Conservation (phyloP, 2,113 vertebrate species). For the Alligator sinensis region DNA sequence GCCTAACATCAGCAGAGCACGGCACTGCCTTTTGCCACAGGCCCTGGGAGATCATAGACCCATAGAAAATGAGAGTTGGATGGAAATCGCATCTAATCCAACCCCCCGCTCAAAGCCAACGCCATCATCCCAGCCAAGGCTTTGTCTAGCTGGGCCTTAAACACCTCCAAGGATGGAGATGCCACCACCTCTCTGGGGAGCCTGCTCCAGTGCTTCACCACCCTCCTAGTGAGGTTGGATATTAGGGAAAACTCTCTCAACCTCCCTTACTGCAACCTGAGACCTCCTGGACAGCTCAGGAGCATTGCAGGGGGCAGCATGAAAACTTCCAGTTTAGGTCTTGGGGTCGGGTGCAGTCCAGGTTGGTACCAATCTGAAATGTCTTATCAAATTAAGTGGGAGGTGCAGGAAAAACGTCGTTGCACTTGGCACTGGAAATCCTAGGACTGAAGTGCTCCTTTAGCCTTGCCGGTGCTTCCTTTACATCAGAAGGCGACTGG, state of each 20-base stretch:
- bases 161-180: too few species aligned
- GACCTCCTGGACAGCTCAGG: not conserved
- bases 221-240: not conserved
- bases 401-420: rapidly evolving
- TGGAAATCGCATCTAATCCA: too few species aligned
- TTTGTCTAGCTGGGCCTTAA: too few species aligned
- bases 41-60: too few species aligned
- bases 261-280: not conserved
- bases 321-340: not conserved
- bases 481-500: rapidly evolving
- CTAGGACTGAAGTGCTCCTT: not conserved
- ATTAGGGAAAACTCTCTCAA: not conserved
- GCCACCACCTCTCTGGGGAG: too few species aligned
- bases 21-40: not conserved
- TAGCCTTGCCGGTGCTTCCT: rapidly evolving
- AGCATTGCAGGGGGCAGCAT: not conserved
- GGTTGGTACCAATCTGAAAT: not conserved
- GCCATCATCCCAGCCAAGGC: too few species aligned
- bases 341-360: not conserved
- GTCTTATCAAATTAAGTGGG: not conserved
- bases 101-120: too few species aligned
- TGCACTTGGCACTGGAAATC: rapidly evolving
- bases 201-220: too few species aligned
- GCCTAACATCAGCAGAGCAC: not conserved
- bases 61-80: too few species aligned